Percentiles rank a stretch among this genome's conserved stretches.
These are phyloP conservation scores for Protobothrops mucrosquamatus DNA, from an alignment of 2,113 vertebrate genomes.

Conservation along the genomic window DNA sequence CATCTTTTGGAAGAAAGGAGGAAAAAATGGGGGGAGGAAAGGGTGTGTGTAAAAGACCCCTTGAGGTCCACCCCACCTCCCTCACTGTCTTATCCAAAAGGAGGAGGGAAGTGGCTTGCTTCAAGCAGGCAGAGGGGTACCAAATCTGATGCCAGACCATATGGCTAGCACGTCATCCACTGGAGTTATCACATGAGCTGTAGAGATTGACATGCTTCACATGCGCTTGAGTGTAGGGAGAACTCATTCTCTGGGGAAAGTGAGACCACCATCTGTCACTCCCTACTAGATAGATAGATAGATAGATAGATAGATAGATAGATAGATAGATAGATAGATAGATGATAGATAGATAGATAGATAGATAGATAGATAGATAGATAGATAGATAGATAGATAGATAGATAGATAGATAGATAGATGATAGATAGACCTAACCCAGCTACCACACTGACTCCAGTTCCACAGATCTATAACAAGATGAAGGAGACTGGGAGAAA, in stretches of 20 bases:
- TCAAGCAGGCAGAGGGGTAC: constrained; percentile 89
- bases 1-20: constrained; percentile 87
- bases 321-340: constrained; percentile 62
- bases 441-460: constrained; percentile 32
- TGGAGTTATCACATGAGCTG: constrained; percentile 97
- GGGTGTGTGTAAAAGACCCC: constrained; percentile 69
- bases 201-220: constrained; percentile 91
- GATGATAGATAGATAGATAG: constrained; percentile 60
- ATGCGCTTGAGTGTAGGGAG: constrained; percentile 89
- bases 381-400: constrained; percentile 60
- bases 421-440: constrained; percentile 64
- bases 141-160: constrained; percentile 95
- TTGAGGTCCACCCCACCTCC: constrained; percentile 78
- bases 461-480: constrained; percentile 58
- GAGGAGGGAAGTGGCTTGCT: constrained; percentile 90
- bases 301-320: constrained; percentile 74
- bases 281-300: constrained; percentile 57
- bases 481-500: constrained; percentile 40
- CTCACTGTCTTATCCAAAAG: constrained; percentile 84
- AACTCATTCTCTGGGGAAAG: constrained; percentile 92
- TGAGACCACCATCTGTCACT: constrained; percentile 98
- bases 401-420: constrained; percentile 68
- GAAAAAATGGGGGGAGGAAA: constrained; percentile 56
- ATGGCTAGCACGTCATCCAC: constrained; percentile 98
- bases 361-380: no score